Evolutionary conservation across 2,113 vertebrate species (phyloP).

Genomic region (Halcyon malimbica): DNA sequence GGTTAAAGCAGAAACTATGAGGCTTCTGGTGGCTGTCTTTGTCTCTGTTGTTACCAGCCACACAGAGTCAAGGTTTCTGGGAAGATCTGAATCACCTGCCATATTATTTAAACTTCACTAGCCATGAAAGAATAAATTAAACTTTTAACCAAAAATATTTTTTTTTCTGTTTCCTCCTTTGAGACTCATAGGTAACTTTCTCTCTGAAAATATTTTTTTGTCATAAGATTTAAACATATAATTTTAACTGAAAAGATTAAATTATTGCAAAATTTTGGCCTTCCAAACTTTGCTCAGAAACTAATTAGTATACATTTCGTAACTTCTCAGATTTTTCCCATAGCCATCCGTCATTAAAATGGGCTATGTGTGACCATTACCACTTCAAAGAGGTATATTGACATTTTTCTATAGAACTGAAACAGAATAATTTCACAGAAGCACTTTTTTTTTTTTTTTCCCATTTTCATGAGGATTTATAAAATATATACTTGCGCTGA

Average conservation of each 20-base stretch:
- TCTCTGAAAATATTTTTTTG: not conserved
- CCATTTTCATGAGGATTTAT: not conserved
- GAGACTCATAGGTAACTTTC: not conserved
- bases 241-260: not conserved
- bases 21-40: not conserved
- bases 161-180: not conserved
- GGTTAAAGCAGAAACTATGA: not conserved
- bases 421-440: not conserved
- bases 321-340: not conserved
- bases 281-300: not conserved
- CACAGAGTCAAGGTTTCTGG: not conserved
- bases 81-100: not conserved
- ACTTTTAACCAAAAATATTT: fast-evolving
- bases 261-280: fast-evolving
- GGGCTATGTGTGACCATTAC: not conserved
- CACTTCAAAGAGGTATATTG: not conserved
- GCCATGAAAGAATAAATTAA: not conserved
- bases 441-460: not conserved
- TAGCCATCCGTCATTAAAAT: not conserved
- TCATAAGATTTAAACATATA: not conserved
- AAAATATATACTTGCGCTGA: not conserved
- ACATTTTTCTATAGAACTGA: not conserved
- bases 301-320: not conserved
- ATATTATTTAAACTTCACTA: not conserved
- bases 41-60: not conserved